Percentiles rank a stretch among this genome's conserved stretches.
These are phyloP conservation scores for Drosophila erecta DNA, from an alignment of 1,140 invertebrate species.

Conservation along the genomic window DNA sequence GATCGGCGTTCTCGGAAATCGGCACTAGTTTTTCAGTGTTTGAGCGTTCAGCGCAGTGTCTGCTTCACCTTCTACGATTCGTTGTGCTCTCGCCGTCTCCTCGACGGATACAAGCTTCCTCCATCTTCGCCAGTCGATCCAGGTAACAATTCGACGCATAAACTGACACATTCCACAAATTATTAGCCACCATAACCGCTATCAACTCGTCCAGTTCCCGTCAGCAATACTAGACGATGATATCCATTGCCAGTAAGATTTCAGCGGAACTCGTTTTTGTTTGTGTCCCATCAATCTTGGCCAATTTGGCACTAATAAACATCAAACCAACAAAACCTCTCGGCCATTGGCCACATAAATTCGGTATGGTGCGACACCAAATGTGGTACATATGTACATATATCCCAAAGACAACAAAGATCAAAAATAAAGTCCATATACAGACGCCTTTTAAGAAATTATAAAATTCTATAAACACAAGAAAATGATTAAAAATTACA, in stretches of 20 bases:
- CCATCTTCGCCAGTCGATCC: not conserved
- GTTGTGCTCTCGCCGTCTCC: conserved; percentile 10
- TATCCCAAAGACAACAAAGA: not conserved
- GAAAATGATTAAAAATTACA: too few relatives aligned
- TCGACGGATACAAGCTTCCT: conserved; percentile 10
- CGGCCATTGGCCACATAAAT: not conserved
- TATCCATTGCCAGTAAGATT: not conserved
- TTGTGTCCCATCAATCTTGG: not conserved
- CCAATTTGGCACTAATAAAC: not conserved
- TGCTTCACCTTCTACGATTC: conserved; percentile 31
- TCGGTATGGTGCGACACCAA: not conserved
- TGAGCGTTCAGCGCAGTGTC: conserved; percentile 61
- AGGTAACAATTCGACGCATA: conserved; percentile 9
- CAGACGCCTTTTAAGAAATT: too few relatives aligned
- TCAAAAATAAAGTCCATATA: too few relatives aligned
- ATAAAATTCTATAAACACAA: too few relatives aligned
- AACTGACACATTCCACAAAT: not conserved
- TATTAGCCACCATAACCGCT: conserved; percentile 20
- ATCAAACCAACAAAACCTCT: not conserved
- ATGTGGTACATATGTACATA: too few relatives aligned
- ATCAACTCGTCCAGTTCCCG: not conserved
- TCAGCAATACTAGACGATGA: not conserved
- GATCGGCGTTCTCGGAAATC: conserved; percentile 30
- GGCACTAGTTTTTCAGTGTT: conserved; percentile 62
- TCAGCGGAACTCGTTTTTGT: not conserved